Evolutionary conservation across 2,113 vertebrate species (phyloP).

Genomic region (Gadus macrocephalus): DNA sequence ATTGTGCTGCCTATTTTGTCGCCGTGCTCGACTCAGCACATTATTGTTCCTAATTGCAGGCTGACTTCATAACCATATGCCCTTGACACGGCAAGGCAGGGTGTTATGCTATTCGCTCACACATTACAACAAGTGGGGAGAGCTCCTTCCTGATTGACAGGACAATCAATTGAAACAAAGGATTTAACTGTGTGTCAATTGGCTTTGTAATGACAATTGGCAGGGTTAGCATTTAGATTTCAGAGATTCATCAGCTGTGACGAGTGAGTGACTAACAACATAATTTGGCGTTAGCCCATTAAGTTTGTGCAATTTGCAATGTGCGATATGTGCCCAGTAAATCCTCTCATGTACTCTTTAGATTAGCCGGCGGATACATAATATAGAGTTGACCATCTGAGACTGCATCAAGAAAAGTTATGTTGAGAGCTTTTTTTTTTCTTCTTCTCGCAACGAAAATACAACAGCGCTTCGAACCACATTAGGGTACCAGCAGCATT

Average conservation of each 20-base stretch:
- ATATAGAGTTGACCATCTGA: neutral
- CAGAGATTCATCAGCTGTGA: conserved; percentile 51
- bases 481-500: neutral
- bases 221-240: conserved; percentile 54
- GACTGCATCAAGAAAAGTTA: neutral
- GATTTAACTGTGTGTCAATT: conserved; percentile 64
- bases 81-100: conserved; percentile 59
- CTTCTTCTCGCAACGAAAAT: neutral
- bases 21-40: conserved; percentile 55
- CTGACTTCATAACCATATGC: conserved; percentile 49
- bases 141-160: conserved; percentile 55
- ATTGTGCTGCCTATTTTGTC: conserved; percentile 65
- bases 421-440: conserved; percentile 17
- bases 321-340: neutral
- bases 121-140: conserved; percentile 38
- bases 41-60: conserved; percentile 62
- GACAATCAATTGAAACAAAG: conserved; percentile 62
- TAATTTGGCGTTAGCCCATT: conserved; percentile 14
- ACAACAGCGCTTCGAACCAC: conserved; percentile 25
- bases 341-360: neutral
- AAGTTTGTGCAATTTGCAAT: conserved; percentile 10
- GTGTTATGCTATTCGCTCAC: conserved; percentile 48
- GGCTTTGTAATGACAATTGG: conserved; percentile 64
- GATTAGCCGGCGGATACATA: neutral
- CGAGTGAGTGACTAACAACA: conserved; percentile 43